A percentile compares a stretch with the other conserved stretches of the same genome.
Evolutionary conservation across 2,888 invertebrate species (phyloP).

Genomic region (Seira sanloemensis): DNA sequence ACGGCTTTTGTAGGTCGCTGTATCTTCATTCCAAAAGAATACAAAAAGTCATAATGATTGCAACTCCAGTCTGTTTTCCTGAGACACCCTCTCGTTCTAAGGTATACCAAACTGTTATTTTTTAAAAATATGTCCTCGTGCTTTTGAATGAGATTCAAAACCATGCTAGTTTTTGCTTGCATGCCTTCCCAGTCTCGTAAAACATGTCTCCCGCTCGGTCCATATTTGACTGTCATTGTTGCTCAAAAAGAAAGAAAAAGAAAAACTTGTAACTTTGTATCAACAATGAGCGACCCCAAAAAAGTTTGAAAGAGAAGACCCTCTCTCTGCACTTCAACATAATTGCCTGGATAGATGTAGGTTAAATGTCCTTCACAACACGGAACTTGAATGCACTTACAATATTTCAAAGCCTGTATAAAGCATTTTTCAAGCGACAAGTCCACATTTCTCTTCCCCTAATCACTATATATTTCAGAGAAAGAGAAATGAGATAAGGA

Average conservation of each 20-base stretch:
- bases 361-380: background rate
- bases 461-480: too few species aligned
- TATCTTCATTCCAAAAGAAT: too few species aligned
- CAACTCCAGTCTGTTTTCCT: too few species aligned
- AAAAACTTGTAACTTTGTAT: background rate
- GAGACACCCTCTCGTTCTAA: too few species aligned
- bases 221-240: background rate
- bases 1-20: too few species aligned
- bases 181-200: background rate
- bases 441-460: background rate
- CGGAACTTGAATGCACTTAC: background rate
- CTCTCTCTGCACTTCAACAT: background rate
- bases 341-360: background rate
- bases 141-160: too few species aligned
- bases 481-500: too few species aligned
- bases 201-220: too few species aligned
- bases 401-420: background rate
- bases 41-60: too few species aligned
- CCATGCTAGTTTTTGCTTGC: background rate
- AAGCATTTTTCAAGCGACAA: background rate
- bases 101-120: too few species aligned
- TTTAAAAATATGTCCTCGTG: too few species aligned
- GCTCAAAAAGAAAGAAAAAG: background rate
- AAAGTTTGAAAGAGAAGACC: background rate
- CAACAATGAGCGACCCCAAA: background rate